Evolutionary conservation across 2,888 invertebrate species (phyloP), one percentile per base, ranked within the genome.

Genomic region (Rosalia funebris): DNA sequence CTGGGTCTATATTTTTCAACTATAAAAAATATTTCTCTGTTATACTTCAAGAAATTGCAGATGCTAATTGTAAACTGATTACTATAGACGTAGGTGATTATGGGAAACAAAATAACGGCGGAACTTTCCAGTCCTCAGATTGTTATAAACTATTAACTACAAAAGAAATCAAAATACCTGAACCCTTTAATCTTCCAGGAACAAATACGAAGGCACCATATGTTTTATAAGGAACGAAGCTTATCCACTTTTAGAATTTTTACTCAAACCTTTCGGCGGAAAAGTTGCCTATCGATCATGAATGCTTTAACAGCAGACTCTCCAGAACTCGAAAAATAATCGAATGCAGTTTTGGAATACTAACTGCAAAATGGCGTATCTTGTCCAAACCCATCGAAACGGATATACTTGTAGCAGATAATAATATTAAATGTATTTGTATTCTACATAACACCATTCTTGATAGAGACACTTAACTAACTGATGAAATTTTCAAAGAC

Each of bases 301-400:
- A 57, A 55, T 53, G 20, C 36, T 64, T 61, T 32, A 64, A 62
- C 54, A 25, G 39, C 1, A 16, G 65, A 19, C 32, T 65, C 12
- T 48, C 48, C 5, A 19, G 64, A 50, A 55, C 62, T 9, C 25
- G 61, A 10, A 42, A 44, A 50, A 34, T 42, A 1, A 75, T 75
- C 90, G 55, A 60, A 37, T 60, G 60, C 41, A 15, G 46, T 3
- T 60, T 60, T 42, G 56, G 52, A 25, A 57, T 56, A 16, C 16
- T 57, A 19, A 11, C 9, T 20, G 15, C 48, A 15, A 60, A 57
- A 37, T 56, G 54, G 54, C 45, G 60, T 31, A 20, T 60, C 7
- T 19, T 60, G 1, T 36, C 37, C 16, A 42, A 32, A 39, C 12
- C 54, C 14, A 47, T 60, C 1, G 47, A 60, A 36, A 44, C 37